These are phyloP conservation scores for Paracentrotus lividus DNA, from an alignment of 53 echinoderm and acorn worm species.

Conservation along the genomic window DNA sequence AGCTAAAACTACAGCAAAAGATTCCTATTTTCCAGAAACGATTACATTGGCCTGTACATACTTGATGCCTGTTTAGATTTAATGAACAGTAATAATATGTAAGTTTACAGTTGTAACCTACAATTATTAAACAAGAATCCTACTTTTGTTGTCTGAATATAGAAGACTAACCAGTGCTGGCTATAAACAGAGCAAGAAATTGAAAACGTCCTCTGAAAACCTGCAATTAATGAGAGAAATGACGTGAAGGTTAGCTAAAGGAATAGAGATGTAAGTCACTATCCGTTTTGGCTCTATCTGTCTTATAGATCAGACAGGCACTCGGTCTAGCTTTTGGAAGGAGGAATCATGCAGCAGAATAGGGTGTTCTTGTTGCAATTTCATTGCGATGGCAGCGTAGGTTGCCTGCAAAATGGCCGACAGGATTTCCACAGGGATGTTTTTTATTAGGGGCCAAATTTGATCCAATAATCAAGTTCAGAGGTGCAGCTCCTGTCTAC, in stretches of 20 bases:
- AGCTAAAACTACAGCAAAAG: too few species aligned
- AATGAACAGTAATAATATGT: too few species aligned
- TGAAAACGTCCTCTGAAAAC: slow-evolving; percentile 61
- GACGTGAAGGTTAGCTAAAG: background rate
- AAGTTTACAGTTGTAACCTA: too few species aligned
- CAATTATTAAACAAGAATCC: too few species aligned
- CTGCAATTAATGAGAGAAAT: slow-evolving; percentile 56
- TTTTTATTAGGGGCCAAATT: slow-evolving; percentile 60
- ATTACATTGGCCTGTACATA: too few species aligned
- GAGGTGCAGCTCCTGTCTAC: background rate
- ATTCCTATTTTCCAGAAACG: too few species aligned
- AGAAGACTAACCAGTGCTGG: background rate
- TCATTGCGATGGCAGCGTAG: background rate
- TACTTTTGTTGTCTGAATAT: background rate
- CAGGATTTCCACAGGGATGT: slow-evolving; percentile 60
- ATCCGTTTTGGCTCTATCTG: slow-evolving; percentile 43
- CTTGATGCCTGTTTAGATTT: too few species aligned
- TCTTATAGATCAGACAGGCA: slow-evolving; percentile 17
- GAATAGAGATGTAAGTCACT: slow-evolving; percentile 60
- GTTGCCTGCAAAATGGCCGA: background rate
- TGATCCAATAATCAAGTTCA: slow-evolving; percentile 20
- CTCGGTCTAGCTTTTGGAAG: slow-evolving; percentile 17
- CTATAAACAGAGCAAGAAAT: slow-evolving; percentile 60
- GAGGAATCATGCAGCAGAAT: background rate
- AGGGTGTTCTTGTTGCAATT: background rate